Base-by-base conservation (phyloP, 1,140 invertebrate genomes). In the Phocides pigmalion region DNA sequence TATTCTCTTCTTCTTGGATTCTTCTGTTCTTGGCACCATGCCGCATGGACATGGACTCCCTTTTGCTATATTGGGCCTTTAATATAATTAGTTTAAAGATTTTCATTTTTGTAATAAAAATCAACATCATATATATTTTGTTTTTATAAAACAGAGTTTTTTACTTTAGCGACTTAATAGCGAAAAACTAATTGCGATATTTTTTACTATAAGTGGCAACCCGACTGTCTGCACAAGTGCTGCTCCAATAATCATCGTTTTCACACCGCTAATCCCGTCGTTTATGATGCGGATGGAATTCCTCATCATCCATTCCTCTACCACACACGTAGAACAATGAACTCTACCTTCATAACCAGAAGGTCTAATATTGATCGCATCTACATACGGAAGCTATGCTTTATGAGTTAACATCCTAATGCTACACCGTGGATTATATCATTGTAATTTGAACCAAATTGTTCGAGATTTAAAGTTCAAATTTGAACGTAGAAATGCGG, bases 201-300 rank as follows among this genome's bases (percentile, higher is more conserved):
- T n/a, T n/a, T n/a, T n/a, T n/a, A n/a, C n/a, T n/a, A n/a, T n/a
- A n/a, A n/a, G n/a, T n/a, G n/a, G n/a, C n/a, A n/a, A n/a, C n/a
- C n/a, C n/a, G n/a, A n/a, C n/a, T n/a, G 25, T 8, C 9, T 8
- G 20, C 2, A 11, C 32, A 50, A 64, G 53, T 58, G 63, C 16
- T 35, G 63, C 53, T 64, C 50, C 41, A 49, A 41, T 64, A 64
- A 66, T 39, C 58, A 58, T 54, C 41, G 64, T 79, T 75, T 76
- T 69, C 70, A 79, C 68, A 50, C 58, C 64, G 66, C 59, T 76
- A 76, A 73, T 72, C 68, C 62, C 42, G 58, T 71, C 53, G 66
- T 74, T 74, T 64, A 46, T 50, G 28, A 72, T 72, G 67, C 72
- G 25, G 66, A 70, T 65, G 51, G 51, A 65, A 70, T 68, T 74